These are phyloP conservation scores for Heteronetta atricapilla DNA, from an alignment of 2,113 vertebrate species.

Conservation along the genomic window DNA sequence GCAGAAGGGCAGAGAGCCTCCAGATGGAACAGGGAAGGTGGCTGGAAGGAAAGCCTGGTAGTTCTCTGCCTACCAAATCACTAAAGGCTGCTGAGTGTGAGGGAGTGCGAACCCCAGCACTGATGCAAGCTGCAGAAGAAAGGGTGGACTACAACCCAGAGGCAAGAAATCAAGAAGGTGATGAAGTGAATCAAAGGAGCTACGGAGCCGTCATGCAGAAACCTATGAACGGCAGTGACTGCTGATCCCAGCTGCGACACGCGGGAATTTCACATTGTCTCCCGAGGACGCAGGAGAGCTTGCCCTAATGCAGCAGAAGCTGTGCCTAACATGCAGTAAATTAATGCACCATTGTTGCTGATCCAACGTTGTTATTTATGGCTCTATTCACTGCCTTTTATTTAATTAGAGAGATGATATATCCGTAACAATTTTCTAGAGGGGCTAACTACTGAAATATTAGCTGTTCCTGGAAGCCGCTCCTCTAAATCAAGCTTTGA, in stretches of 20 bases:
- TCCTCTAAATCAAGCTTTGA: background rate
- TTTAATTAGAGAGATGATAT: background rate
- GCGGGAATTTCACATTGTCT: background rate
- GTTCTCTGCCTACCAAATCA: background rate
- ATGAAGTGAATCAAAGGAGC: background rate
- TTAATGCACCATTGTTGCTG: background rate
- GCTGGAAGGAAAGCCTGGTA: background rate
- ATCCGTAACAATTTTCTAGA: background rate
- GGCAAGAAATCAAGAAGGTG: background rate
- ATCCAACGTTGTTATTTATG: background rate
- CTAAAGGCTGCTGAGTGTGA: background rate
- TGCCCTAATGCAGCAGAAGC: background rate
- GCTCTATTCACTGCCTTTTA: background rate
- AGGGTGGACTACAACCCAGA: background rate
- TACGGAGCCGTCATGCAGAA: background rate
- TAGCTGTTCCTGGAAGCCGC: background rate
- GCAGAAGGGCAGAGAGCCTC: background rate
- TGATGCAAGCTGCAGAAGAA: rapidly evolving
- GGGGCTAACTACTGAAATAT: background rate
- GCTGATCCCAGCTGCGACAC: background rate
- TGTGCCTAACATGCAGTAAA: background rate
- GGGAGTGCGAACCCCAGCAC: background rate
- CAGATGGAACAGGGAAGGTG: background rate
- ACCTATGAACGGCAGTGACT: background rate
- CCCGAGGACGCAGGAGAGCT: background rate